Percentiles rank a stretch among this genome's conserved stretches.
Conservation (phyloP, 2,113 vertebrate species). For the Sarotherodon lohbergeri region DNA sequence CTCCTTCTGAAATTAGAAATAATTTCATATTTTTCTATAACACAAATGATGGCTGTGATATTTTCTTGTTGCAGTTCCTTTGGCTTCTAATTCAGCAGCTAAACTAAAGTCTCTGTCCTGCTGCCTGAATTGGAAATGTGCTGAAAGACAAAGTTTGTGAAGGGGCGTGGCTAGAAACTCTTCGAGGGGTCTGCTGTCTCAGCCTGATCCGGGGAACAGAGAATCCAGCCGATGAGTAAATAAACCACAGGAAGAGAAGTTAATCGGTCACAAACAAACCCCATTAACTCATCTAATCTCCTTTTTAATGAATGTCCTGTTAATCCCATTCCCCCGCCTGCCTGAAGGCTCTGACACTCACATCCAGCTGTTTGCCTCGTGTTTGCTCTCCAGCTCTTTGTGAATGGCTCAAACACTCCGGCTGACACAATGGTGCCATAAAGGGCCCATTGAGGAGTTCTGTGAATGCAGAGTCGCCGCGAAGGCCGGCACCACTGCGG, state of each 20-base stretch:
- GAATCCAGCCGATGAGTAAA: neutral
- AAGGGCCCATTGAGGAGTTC: conserved; percentile 18
- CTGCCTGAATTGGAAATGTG: neutral
- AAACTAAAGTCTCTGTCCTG: neutral
- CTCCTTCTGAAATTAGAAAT: neutral
- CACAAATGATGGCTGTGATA: neutral
- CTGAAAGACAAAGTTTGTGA: neutral
- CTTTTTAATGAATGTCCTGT: neutral
- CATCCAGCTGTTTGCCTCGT: conserved; percentile 2
- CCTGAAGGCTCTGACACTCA: neutral
- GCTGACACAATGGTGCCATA: conserved; percentile 37
- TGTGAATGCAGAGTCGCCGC: conserved; percentile 23
- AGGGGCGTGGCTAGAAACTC: neutral
- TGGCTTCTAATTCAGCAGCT: neutral
- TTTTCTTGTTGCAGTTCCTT: neutral
- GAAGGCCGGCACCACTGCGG: neutral
- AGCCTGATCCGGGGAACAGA: neutral
- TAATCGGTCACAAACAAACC: neutral
- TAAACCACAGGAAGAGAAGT: neutral
- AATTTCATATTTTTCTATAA: neutral
- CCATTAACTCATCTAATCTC: neutral
- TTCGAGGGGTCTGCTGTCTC: neutral
- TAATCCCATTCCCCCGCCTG: neutral
- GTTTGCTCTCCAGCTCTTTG: conserved; percentile 14
- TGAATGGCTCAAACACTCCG: conserved; percentile 27